Evolutionary conservation across 2,888 invertebrate species (phyloP), one percentile per base, ranked within the genome.

Genomic region (Andrena haemorrhoa): DNA sequence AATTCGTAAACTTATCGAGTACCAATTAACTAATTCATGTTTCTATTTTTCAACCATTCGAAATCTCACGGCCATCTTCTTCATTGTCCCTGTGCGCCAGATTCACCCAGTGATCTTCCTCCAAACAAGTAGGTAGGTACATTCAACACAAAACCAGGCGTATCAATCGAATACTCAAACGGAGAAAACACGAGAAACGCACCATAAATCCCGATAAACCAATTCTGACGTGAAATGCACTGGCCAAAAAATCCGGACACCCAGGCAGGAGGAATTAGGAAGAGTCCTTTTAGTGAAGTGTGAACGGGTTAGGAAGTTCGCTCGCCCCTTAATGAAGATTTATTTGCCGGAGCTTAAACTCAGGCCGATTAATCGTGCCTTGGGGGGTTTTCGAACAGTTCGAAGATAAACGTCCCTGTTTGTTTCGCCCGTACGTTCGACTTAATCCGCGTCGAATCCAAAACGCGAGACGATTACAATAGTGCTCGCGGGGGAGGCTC

Each of bases 301-400:
- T 29, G 56, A 72, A 68, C 47, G 49, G 66, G 73, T 73, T 68
- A 72, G 75, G 71, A 80, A 80, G 58, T 82, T 82, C 53, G 33
- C 56, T 29, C 20, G 12, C 26, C 12, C 33, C 56, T 61, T 80
- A 80, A 82, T 80, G 80, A 82, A 75, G 75, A 80, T 80, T 80
- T 75, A 75, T 71, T 75, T 66, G 61, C 20, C 26, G 29, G 49
- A 63, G 68, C 41, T 79, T 69, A 72, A 79, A 81, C 49, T 41
- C 79, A n/a, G 56, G 35, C 49, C 66, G 58, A 79, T 78, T 81
- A 81, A 79, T 81, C 79, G 79, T 12, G 29, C 53, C 71, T 26
- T 33, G 47, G 35, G 35, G 66, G 51, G 56, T 41, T 41, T 63
- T 51, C 33, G 26, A 63, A 78, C 79, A 56, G 61, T 79, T 78